Evolutionary conservation across 2,113 vertebrate genomes (phyloP), one percentile per base, ranked within the genome.

Genomic region (Siphamia tubifer): DNA sequence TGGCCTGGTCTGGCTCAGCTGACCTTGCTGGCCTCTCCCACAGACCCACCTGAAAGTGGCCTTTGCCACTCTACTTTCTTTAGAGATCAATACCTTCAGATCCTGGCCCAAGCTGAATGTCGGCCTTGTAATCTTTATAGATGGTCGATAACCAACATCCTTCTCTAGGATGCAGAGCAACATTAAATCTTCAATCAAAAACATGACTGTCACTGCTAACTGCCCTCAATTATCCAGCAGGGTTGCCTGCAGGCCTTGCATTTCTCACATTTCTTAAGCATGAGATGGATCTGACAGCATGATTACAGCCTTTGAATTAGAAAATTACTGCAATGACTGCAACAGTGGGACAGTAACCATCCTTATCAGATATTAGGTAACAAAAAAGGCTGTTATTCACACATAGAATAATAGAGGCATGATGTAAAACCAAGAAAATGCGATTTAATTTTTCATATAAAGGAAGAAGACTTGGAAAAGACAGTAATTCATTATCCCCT

Each of bases 141-240:
- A 51, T 19, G 62, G 75, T 91, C 87, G 38, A 89, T 90, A 87
- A 60, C 42, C 61, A 63, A 74, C 78, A 75, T 76, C 69, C 63
- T 85, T 62, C 52, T 73, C 62, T 52, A 63, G 27, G 78, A 90
- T 86, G 68, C 74, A 86, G 74, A 87, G 68, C 43, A 79, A 77
- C 70, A 79, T 79, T 74, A 81, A 89, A 77, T 68, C 78, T 83
- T 79, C 80, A 85, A 69, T 85, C 76, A 85, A 47, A 89, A 77
- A 69, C 74, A 68, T 76, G 57, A 24, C 44, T 72, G 81, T 63
- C 57, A 75, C 71, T 2, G 1, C 30, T 36, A 70, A 58, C 67
- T 15, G 30, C 65, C 64, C 53, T 85, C 60, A 83, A 48, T 86
- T 83, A 81, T 77, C 68, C 7, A 6, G 35, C 51, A 66, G 69